Conservation (phyloP, 2,888 invertebrate species). For the Tuta absoluta region DNA sequence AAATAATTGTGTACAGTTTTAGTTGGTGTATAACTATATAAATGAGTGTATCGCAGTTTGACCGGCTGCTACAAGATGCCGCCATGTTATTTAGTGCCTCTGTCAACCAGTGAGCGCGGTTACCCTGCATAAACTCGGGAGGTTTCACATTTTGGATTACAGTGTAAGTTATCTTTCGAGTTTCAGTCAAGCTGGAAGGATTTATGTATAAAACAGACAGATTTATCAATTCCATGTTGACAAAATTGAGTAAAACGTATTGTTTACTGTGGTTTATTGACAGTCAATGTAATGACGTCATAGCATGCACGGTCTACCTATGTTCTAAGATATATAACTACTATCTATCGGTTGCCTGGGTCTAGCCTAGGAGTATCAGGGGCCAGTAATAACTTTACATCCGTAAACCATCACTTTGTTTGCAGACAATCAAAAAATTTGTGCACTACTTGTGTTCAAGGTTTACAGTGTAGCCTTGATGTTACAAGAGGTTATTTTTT, state of each 20-base stretch:
- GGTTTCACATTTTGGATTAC: conserved; percentile 44
- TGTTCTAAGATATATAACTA: conserved; percentile 1
- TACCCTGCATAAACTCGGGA: conserved; percentile 57
- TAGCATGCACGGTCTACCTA: conserved; percentile 41
- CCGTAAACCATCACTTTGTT: conserved; percentile 1
- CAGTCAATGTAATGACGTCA: conserved; percentile 80
- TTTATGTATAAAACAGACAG: neutral
- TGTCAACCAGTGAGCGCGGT: conserved; percentile 72
- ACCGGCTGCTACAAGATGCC: conserved; percentile 79
- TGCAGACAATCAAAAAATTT: neutral
- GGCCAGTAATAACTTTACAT: neutral
- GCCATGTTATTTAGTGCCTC: conserved; percentile 80
- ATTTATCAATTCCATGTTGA: neutral
- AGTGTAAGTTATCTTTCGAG: conserved; percentile 51
- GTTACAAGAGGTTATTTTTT: conserved; percentile 60
- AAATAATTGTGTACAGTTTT: conserved; percentile 49
- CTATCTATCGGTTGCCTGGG: neutral
- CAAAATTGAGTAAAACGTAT: conserved; percentile 40
- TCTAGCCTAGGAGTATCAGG: neutral
- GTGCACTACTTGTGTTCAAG: conserved; percentile 40
- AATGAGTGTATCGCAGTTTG: conserved; percentile 56
- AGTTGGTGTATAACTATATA: conserved; percentile 56
- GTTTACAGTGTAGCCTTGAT: conserved; percentile 54
- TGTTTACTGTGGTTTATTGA: conserved; percentile 76
- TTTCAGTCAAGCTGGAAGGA: neutral